Evolutionary conservation across 2,888 invertebrate species (phyloP).

Genomic region (Campoplex nolae): DNA sequence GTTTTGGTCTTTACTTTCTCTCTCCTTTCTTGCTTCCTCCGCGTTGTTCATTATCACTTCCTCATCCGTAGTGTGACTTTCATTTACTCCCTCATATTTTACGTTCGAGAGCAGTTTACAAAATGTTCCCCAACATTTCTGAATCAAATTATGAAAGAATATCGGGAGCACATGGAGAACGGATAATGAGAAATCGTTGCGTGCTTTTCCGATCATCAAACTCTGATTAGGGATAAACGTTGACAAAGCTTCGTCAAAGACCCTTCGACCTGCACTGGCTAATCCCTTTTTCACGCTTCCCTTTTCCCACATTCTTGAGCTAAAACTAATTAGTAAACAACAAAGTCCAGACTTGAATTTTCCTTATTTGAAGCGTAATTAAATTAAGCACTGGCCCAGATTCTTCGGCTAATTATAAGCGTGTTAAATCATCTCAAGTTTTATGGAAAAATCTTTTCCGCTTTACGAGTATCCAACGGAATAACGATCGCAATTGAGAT

Average conservation of each 20-base stretch:
- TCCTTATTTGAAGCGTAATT: slow-evolving; percentile 11
- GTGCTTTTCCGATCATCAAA: slow-evolving; percentile 52
- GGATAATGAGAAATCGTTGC: slow-evolving; percentile 56
- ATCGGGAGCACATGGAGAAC: slow-evolving; percentile 17
- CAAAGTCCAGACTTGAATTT: slow-evolving; percentile 19
- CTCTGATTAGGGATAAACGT: slow-evolving; percentile 43
- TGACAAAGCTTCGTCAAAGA: slow-evolving; percentile 34
- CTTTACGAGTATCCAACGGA: background rate
- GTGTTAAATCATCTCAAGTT: slow-evolving; percentile 10
- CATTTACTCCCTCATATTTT: slow-evolving; percentile 24
- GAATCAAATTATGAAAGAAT: slow-evolving; percentile 25
- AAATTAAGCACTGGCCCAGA: slow-evolving; percentile 28
- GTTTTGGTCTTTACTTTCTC: slow-evolving; percentile 14
- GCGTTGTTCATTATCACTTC: slow-evolving; percentile 47
- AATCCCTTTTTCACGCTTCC: slow-evolving; percentile 2
- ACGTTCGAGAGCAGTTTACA: slow-evolving; percentile 4
- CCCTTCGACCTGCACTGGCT: background rate
- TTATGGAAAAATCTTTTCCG: background rate
- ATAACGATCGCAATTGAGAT: slow-evolving; percentile 6
- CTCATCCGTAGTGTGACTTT: slow-evolving; percentile 40
- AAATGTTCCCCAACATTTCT: background rate
- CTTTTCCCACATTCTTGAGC: background rate
- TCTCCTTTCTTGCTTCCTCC: slow-evolving; percentile 11
- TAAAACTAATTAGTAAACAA: background rate
- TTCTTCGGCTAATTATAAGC: slow-evolving; percentile 6